Evolutionary conservation across 2,888 invertebrate species (phyloP), one percentile per base, ranked within the genome.

Genomic region (Molanna angustata): DNA sequence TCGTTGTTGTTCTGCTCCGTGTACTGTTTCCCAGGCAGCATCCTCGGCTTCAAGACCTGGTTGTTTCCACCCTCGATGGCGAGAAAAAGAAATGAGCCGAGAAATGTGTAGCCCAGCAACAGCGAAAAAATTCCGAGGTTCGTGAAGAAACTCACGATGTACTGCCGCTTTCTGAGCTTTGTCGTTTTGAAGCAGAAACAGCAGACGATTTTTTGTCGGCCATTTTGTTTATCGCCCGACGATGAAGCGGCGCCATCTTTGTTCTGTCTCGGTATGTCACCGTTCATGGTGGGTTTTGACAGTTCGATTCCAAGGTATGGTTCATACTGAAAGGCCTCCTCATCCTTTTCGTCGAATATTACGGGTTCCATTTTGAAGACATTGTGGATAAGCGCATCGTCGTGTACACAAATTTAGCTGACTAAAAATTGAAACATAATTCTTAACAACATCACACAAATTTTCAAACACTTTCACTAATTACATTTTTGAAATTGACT

Each of bases 51-150:
- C 39, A 64, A 63, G 7, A 73, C 76, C 54, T 80, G 79, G 59
- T 80, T 81, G 48, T 76, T 70, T 2, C 84, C 84, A 40, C 87
- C 86, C 72, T 92, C 92, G 64, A 92, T 88, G 46, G 90, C 86
- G 64, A 92, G 75, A 72, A 92, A 92, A 72, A 91, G 86, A 69
- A 91, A 86, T 52, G 89, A 88, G 48, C 86, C 86, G 65, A 80
- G 65, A 64, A 79, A 78, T 31, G 91, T 91, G 69, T 92, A 92
- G 18, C 88, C 89, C 64, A 92, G 79, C 35, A 92, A 79, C 49
- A 90, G 78, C 49, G 85, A 80, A 71, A 91, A 91, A 69, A 92
- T 90, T 61, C 89, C 86, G 62, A 90, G 74, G 69, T 92, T 91
- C 58, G 90, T 89, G 62, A 89, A 78, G 58, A 88, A 80, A 11